Evolutionary conservation across 2,113 vertebrate species (phyloP).

Genomic region (Poicephalus meyeri): DNA sequence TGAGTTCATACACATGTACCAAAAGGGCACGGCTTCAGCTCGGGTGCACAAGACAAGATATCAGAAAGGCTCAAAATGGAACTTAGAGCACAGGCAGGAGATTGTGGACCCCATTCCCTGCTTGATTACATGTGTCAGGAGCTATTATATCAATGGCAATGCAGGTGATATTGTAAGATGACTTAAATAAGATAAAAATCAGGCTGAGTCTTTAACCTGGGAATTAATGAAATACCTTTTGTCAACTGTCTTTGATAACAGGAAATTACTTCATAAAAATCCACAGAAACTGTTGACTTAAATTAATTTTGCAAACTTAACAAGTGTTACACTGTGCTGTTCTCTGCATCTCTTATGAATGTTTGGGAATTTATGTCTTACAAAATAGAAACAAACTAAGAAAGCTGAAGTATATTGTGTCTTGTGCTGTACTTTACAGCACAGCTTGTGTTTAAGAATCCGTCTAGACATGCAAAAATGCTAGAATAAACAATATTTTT

Average conservation of each 20-base stretch:
- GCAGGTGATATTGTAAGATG: background rate
- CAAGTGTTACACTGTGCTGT: background rate
- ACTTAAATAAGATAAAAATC: background rate
- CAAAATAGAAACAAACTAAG: slow-evolving; percentile 64
- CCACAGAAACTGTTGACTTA: slow-evolving; percentile 13
- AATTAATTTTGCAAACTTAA: slow-evolving; percentile 48
- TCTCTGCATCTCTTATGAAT: slow-evolving; percentile 56
- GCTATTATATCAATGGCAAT: background rate
- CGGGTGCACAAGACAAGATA: background rate
- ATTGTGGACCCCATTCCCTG: background rate
- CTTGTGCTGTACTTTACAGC: slow-evolving; percentile 60
- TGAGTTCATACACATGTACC: slow-evolving; percentile 6
- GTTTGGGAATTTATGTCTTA: slow-evolving; percentile 49
- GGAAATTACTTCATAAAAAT: slow-evolving; percentile 25
- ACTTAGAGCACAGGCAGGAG: background rate
- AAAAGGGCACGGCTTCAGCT: slow-evolving; percentile 47
- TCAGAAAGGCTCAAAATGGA: background rate
- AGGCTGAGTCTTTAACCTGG: background rate
- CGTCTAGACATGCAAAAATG: slow-evolving; percentile 66
- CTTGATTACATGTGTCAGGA: background rate
- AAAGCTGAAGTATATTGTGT: slow-evolving; percentile 65
- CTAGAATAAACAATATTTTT: slow-evolving; percentile 68
- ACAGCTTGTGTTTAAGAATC: slow-evolving; percentile 53
- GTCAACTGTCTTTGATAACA: background rate
- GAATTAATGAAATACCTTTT: slow-evolving; percentile 1